phyloP scores from a whole-genome alignment of 2,113 vertebrate species.

The Gasterosteus aculeatus region DNA sequence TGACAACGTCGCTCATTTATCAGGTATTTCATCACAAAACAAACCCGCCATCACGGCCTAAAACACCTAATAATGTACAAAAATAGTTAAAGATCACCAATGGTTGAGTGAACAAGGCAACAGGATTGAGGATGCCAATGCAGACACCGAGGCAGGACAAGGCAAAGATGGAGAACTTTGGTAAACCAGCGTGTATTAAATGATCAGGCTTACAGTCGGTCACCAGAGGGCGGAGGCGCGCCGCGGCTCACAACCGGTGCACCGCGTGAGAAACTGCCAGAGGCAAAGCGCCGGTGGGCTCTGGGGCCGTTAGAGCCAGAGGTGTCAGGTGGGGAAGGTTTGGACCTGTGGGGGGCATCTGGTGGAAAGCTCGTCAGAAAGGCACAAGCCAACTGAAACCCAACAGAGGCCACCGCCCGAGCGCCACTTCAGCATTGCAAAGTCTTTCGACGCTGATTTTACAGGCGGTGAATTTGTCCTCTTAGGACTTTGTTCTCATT shows the following conservation, averaged over 20 bases:
- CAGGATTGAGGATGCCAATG: background rate
- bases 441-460: background rate
- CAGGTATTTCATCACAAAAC: background rate
- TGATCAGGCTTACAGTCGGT: background rate
- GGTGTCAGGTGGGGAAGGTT: background rate
- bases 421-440: background rate
- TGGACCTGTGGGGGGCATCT: background rate
- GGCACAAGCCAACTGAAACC: background rate
- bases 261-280: background rate
- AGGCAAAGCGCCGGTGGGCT: background rate
- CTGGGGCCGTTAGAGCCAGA: background rate
- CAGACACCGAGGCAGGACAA: background rate
- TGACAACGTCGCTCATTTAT: background rate
- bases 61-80: background rate
- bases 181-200: background rate
- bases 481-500: background rate
- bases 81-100: background rate
- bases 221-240: background rate
- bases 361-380: background rate
- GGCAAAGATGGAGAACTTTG: background rate
- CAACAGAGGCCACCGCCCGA: background rate
- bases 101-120: background rate
- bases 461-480: no score
- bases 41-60: background rate
- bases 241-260: no score